Base-by-base conservation (phyloP, 2,113 vertebrate species). In the Cyanistes caeruleus region DNA sequence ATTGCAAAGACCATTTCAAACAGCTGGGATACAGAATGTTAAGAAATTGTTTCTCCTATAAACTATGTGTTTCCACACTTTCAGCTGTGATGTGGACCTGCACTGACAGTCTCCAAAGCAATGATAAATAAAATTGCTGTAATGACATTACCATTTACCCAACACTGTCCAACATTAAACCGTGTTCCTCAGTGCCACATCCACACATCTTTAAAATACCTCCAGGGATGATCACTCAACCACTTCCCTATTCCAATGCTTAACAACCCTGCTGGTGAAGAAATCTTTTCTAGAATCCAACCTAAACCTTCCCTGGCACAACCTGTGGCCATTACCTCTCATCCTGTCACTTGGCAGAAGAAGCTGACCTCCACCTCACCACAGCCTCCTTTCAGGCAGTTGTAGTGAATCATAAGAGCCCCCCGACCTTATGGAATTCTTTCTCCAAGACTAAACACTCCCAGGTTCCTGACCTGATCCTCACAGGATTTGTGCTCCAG, bases 361-460 rank as follows among this genome's bases (percentile, higher is more conserved):
- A 72, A 15, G 3, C 28, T 22, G 16, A 25, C 11, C 7, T 4
- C n/a, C n/a, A 25, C 3, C 2, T 65, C 6, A 17, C 23, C 8
- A 19, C 58, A n/a, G 0, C 1, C 13, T 84, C 22, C 13, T n/a
- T n/a, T n/a, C n/a, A n/a, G n/a, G n/a, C n/a, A n/a, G n/a, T n/a
- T n/a, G n/a, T n/a, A n/a, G n/a, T n/a, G n/a, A n/a, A n/a, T n/a
- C n/a, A n/a, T n/a, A n/a, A n/a, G n/a, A n/a, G n/a, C n/a, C n/a
- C n/a, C n/a, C n/a, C n/a, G n/a, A n/a, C n/a, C n/a, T n/a, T n/a
- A n/a, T n/a, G n/a, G n/a, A n/a, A n/a, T n/a, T n/a, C n/a, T n/a
- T n/a, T n/a, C n/a, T n/a, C n/a, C n/a, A n/a, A n/a, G n/a, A n/a
- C n/a, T n/a, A n/a, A n/a, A n/a, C n/a, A n/a, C n/a, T n/a, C n/a